phyloP scores from a whole-genome alignment of 2,888 invertebrate genomes.

The Dryococelus australis region DNA sequence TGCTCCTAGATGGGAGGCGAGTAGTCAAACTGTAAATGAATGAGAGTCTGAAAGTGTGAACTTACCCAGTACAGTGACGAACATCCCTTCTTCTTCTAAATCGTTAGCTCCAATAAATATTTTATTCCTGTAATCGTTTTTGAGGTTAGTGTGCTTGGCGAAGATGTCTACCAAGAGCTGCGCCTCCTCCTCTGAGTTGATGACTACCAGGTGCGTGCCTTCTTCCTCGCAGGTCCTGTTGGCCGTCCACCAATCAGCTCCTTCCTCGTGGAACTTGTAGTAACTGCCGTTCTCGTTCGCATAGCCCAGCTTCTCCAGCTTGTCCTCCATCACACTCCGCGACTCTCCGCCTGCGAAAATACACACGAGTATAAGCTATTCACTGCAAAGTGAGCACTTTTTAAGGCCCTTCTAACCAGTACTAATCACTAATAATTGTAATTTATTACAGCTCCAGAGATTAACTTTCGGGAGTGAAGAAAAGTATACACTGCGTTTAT shows the following conservation, averaged over 20 bases:
- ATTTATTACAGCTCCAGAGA: no score
- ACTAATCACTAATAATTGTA: no score
- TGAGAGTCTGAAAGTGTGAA: background rate
- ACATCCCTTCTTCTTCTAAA: background rate
- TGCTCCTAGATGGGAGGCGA: no score
- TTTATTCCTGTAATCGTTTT: background rate
- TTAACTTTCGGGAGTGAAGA: no score
- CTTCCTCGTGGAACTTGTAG: background rate
- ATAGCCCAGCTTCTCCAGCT: background rate
- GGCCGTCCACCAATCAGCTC: conserved; percentile 1
- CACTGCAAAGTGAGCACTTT: no score
- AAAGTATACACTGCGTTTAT: no score
- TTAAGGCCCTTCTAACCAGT: no score
- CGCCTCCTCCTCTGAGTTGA: background rate
- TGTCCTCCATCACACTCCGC: background rate
- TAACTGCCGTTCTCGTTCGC: background rate
- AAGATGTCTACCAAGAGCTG: background rate
- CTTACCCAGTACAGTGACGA: background rate
- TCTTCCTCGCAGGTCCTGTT: background rate
- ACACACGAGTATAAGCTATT: no score
- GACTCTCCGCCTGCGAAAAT: background rate
- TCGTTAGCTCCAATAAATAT: background rate
- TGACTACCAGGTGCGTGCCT: background rate
- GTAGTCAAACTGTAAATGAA: no score
- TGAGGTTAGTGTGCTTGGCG: background rate